These are phyloP conservation scores for Leptogaster cylindrica DNA, from an alignment of 2,888 invertebrate genomes.

Conservation along the genomic window DNA sequence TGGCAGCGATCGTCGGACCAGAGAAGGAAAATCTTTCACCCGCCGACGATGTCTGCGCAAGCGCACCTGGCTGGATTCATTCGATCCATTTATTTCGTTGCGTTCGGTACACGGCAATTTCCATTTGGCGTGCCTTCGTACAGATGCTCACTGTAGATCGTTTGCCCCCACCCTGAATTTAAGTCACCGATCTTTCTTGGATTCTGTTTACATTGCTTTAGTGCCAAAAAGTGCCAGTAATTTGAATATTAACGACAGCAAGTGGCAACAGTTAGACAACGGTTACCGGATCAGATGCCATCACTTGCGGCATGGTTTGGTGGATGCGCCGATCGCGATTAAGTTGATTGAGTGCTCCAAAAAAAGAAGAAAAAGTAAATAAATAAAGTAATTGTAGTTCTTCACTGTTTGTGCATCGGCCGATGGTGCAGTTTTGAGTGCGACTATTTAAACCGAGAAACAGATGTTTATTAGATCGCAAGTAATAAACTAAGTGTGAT, in stretches of 20 bases:
- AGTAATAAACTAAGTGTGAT: not conserved
- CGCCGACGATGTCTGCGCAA: not conserved
- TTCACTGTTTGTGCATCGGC: too few relatives aligned
- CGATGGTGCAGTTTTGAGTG: too few relatives aligned
- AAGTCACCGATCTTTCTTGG: not conserved
- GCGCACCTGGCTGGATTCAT: slow-evolving; percentile 12
- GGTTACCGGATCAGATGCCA: not conserved
- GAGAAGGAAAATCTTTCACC: slow-evolving; percentile 26
- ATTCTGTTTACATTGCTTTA: slow-evolving; percentile 2
- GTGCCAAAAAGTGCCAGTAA: not conserved
- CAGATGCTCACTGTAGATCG: not conserved
- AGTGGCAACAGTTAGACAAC: slow-evolving; percentile 5
- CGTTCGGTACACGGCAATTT: slow-evolving; percentile 30
- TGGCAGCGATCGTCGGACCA: not conserved
- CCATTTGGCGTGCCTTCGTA: slow-evolving; percentile 17
- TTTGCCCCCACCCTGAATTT: slow-evolving; percentile 1
- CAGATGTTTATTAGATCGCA: not conserved
- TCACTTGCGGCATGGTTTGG: not conserved
- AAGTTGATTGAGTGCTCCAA: not conserved
- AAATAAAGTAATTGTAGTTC: too few relatives aligned
- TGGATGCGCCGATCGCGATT: not conserved
- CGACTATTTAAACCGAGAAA: too few relatives aligned
- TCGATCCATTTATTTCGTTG: slow-evolving; percentile 35
- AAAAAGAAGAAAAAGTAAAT: not conserved
- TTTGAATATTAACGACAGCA: slow-evolving; percentile 22